Conservation (phyloP, 1,140 invertebrate species). For the Drosophila virilis region DNA sequence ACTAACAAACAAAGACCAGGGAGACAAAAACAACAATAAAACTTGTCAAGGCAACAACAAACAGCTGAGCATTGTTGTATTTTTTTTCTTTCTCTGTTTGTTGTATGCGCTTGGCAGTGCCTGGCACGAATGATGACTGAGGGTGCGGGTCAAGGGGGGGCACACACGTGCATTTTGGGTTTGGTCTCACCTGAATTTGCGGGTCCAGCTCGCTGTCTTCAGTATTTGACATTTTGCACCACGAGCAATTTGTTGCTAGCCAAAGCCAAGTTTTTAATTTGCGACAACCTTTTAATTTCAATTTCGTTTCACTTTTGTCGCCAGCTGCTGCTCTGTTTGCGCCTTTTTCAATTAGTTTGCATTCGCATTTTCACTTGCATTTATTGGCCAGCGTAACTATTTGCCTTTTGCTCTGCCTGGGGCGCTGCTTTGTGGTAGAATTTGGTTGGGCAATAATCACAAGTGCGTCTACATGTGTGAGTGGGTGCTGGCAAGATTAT, state of each 20-base stretch:
- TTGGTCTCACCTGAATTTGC: slow-evolving; percentile 86
- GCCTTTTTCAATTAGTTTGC: slow-evolving; percentile 48
- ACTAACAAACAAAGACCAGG: slow-evolving; percentile 30
- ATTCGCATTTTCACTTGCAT: slow-evolving; percentile 56
- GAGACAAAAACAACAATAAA: slow-evolving; percentile 50
- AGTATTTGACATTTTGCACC: slow-evolving; percentile 66
- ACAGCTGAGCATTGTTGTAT: slow-evolving; percentile 37
- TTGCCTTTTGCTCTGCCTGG: slow-evolving; percentile 30
- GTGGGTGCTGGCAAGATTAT: slow-evolving; percentile 54
- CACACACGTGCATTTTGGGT: slow-evolving; percentile 42
- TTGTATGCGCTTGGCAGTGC: slow-evolving; percentile 37
- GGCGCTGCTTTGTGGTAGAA: slow-evolving; percentile 9
- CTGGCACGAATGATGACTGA: slow-evolving; percentile 36
- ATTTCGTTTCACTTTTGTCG: slow-evolving; percentile 49
- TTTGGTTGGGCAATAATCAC: slow-evolving; percentile 41
- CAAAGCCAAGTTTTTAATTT: slow-evolving; percentile 19
- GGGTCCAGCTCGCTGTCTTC: slow-evolving; percentile 85
- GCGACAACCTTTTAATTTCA: slow-evolving; percentile 28
- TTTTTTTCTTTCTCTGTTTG: slow-evolving; percentile 12
- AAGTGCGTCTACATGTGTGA: not conserved
- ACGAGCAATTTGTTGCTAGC: slow-evolving; percentile 34
- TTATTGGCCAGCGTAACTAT: slow-evolving; percentile 21
- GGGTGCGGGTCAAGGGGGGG: not conserved
- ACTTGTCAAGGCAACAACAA: slow-evolving; percentile 57
- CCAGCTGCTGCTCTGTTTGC: slow-evolving; percentile 30